A percentile compares a stretch with the other conserved stretches of the same genome.
Evolutionary conservation across 2,113 vertebrate genomes (phyloP).

Genomic region (Solea solea): DNA sequence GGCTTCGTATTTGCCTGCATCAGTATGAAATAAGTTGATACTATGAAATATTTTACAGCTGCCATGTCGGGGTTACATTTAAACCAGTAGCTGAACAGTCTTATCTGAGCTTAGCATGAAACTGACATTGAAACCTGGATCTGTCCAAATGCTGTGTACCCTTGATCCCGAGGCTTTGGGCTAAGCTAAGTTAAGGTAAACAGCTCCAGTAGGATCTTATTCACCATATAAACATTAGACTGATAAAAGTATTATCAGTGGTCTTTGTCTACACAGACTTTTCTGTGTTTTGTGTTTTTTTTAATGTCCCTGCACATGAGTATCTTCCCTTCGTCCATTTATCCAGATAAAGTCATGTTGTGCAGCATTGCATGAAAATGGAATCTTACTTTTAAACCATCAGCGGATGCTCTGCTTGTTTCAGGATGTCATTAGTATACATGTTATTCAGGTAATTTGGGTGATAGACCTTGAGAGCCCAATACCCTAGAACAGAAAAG

Average conservation of each 20-base stretch:
- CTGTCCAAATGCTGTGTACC: no score
- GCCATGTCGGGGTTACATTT: no score
- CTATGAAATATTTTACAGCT: background rate
- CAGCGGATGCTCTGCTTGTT: slow-evolving; percentile 43
- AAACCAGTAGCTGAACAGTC: no score
- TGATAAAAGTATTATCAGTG: slow-evolving; percentile 9
- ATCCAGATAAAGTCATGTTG: slow-evolving; percentile 26
- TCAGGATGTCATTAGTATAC: slow-evolving; percentile 50
- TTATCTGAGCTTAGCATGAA: no score
- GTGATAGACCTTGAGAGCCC: slow-evolving; percentile 57
- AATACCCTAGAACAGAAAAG: slow-evolving; percentile 50
- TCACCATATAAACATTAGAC: no score
- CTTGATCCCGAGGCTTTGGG: no score
- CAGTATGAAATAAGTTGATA: background rate
- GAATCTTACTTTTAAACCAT: slow-evolving; percentile 47
- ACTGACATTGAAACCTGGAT: no score
- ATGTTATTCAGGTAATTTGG: slow-evolving; percentile 52
- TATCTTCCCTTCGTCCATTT: slow-evolving; percentile 35
- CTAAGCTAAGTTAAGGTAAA: no score
- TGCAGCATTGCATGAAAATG: slow-evolving; percentile 48
- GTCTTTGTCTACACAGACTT: slow-evolving; percentile 21
- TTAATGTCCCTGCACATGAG: slow-evolving; percentile 19
- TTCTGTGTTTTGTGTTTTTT: slow-evolving; percentile 13
- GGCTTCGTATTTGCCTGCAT: background rate
- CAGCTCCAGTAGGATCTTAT: no score